Conservation (phyloP, 2,113 vertebrate genomes). For the Podarcis raffonei region DNA sequence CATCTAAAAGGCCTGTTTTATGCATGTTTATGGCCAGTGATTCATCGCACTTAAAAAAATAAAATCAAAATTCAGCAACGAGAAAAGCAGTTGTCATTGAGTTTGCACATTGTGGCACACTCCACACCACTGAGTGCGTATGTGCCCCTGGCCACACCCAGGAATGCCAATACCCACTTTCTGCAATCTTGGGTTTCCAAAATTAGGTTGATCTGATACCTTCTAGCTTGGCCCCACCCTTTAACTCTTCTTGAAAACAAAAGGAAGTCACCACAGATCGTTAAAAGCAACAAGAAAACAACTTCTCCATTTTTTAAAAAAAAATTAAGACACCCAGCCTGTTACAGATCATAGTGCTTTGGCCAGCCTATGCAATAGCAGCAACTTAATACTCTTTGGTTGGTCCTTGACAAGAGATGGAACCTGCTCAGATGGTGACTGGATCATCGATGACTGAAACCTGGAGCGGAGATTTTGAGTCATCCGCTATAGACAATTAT, state of each 20-base stretch:
- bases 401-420: not conserved
- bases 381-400: not conserved
- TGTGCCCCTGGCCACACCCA: not conserved
- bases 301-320: not conserved
- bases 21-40: too few species aligned
- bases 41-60: not conserved
- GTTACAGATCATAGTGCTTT: not conserved
- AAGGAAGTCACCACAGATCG: conserved; percentile 35
- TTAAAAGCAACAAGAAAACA: conserved; percentile 41
- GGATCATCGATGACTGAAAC: conserved; percentile 3
- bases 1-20: not conserved
- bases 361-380: not conserved
- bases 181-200: conserved; percentile 16
- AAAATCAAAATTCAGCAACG: not conserved
- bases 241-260: not conserved
- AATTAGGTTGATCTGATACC: not conserved
- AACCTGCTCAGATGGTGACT: not conserved
- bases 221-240: conserved; percentile 4
- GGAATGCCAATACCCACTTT: not conserved
- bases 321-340: not conserved
- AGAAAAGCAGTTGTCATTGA: not conserved
- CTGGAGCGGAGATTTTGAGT: conserved; percentile 18
- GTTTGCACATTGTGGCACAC: not conserved
- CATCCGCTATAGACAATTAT: not conserved
- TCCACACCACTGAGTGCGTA: not conserved